These are phyloP conservation scores for Coendou prehensilis DNA, from an alignment of 2,797 vertebrate genomes.

Conservation along the genomic window DNA sequence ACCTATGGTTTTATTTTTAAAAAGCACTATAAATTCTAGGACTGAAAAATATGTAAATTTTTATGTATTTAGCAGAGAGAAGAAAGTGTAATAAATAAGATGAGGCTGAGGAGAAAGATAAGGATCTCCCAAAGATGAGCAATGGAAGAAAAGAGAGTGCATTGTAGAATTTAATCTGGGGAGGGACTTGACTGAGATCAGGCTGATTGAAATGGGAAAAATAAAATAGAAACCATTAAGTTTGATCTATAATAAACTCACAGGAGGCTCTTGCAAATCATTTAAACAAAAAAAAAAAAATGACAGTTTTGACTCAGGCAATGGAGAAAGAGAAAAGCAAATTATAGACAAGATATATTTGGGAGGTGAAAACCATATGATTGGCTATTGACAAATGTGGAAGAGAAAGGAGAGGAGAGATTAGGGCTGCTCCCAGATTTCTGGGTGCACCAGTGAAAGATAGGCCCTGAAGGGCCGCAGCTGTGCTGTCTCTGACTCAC, in stretches of 20 bases:
- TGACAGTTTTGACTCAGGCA: background rate
- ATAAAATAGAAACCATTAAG: constrained; percentile 15
- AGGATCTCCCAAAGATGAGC: background rate
- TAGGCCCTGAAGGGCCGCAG: background rate
- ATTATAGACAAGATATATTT: background rate
- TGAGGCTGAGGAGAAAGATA: background rate
- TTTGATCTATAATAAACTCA: background rate
- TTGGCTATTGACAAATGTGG: background rate
- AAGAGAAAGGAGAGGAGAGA: background rate
- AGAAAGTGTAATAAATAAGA: background rate
- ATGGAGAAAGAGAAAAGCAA: constrained; percentile 37
- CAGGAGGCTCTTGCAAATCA: background rate
- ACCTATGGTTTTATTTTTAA: background rate
- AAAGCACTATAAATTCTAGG: background rate
- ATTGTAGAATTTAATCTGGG: background rate
- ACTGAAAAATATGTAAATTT: background rate
- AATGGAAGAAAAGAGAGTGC: background rate
- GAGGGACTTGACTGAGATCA: background rate
- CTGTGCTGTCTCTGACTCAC: background rate
- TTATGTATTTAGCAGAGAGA: background rate
- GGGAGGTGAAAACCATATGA: background rate
- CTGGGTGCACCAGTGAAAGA: background rate
- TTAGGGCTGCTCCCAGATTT: background rate
- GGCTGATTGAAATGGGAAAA: background rate
- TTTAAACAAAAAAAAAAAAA: background rate